Conservation (phyloP, 2,113 vertebrate species). For the Lamprologus sp. region DNA sequence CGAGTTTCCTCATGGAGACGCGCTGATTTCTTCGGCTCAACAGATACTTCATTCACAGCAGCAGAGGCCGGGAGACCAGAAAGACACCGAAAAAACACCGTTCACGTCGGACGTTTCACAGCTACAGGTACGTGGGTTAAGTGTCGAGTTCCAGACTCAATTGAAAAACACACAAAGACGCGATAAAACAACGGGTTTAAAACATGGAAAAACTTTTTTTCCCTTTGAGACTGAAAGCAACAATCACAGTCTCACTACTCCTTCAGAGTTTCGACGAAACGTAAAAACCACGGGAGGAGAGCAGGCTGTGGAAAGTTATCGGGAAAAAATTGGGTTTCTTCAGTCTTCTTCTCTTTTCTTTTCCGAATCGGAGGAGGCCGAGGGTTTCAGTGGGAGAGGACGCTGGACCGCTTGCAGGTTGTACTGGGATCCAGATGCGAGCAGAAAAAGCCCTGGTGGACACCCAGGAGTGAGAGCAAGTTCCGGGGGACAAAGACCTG, state of each 20-base stretch:
- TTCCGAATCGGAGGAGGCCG: conserved; percentile 24
- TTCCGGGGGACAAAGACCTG: conserved; percentile 73
- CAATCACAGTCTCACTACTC: not conserved
- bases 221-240: not conserved
- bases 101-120: not conserved
- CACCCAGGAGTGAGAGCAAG: conserved; percentile 49
- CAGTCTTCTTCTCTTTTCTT: not conserved
- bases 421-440: conserved; percentile 65
- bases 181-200: not conserved
- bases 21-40: conserved; percentile 39
- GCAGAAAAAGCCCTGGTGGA: conserved; percentile 38
- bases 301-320: not conserved
- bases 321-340: not conserved
- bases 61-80: not conserved
- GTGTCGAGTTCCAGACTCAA: conserved; percentile 13
- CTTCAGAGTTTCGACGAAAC: conserved; percentile 10
- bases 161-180: not conserved
- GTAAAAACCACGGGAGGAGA: not conserved
- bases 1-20: conserved; percentile 65
- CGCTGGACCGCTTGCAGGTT: conserved; percentile 28
- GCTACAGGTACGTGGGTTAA: not conserved
- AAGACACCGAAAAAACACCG: not conserved
- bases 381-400: conserved; percentile 22
- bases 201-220: conserved; percentile 4
- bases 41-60: conserved; percentile 47